phyloP scores from a whole-genome alignment of 1,140 invertebrate genomes.

The Bombus pascuorum region DNA sequence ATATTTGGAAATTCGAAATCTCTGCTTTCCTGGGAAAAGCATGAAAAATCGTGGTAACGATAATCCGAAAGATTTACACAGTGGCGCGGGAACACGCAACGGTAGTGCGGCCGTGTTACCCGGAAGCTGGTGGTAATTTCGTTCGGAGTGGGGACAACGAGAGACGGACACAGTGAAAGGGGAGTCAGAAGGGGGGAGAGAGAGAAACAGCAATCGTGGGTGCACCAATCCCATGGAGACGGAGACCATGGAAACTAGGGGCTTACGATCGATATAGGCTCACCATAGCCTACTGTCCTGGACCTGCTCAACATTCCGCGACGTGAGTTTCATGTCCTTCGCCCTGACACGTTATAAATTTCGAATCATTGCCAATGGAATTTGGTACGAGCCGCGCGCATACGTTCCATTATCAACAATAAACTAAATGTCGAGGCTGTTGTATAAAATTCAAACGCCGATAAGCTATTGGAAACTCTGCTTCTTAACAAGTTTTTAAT shows the following conservation, averaged over 20 bases:
- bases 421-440: neutral
- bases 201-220: conserved; percentile 7
- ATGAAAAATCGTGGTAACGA: neutral
- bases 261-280: conserved; percentile 48
- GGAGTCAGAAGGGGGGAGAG: neutral
- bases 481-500: neutral
- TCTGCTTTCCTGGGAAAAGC: neutral
- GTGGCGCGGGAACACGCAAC: neutral
- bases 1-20: neutral
- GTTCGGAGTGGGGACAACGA: conserved; percentile 2
- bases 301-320: conserved; percentile 49
- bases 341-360: conserved; percentile 5
- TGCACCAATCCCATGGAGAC: conserved; percentile 54
- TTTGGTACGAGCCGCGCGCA: too few species aligned
- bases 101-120: neutral
- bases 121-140: conserved; percentile 41
- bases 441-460: neutral
- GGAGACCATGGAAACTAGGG: conserved; percentile 57
- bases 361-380: neutral
- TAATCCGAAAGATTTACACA: conserved; percentile 34
- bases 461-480: neutral
- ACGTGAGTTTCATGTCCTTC: conserved; percentile 11
- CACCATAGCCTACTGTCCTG: conserved; percentile 48
- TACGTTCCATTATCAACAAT: neutral
- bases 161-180: conserved; percentile 8